Percentiles rank a stretch among this genome's conserved stretches.
phyloP scores from a whole-genome alignment of 2,113 vertebrate species.

The Zosterops borbonicus region DNA sequence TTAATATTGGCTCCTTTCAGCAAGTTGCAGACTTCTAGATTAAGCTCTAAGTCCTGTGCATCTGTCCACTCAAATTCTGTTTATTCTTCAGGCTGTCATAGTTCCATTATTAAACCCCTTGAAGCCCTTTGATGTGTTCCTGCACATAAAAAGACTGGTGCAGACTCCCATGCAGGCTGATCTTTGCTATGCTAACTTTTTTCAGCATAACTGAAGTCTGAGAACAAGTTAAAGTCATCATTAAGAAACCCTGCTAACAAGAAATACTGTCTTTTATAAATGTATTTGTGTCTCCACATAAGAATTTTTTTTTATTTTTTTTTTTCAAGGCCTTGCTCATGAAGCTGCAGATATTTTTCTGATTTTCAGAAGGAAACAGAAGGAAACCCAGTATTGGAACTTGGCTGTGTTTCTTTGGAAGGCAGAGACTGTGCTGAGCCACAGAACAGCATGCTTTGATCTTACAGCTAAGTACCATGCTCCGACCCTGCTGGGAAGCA shows the following conservation, averaged over 20 bases:
- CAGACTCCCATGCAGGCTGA: slow-evolving; percentile 36
- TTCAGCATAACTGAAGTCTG: not conserved
- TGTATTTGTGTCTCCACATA: not conserved
- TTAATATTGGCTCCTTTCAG: slow-evolving; percentile 68
- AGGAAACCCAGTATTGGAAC: not conserved
- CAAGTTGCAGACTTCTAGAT: slow-evolving; percentile 52
- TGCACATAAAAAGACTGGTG: not conserved
- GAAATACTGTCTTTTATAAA: not conserved
- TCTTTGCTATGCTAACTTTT: slow-evolving; percentile 24
- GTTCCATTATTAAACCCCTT: slow-evolving; percentile 57
- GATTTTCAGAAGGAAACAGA: not conserved
- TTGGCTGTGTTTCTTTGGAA: not conserved
- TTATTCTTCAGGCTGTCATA: slow-evolving; percentile 39
- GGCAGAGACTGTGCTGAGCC: not conserved
- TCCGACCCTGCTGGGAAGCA: not conserved
- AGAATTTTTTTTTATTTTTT: not conserved
- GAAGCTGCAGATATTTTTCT: not conserved
- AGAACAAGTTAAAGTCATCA: slow-evolving; percentile 10
- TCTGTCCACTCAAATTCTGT: slow-evolving; percentile 59
- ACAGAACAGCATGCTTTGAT: not conserved
- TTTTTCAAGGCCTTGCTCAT: not conserved
- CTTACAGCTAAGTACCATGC: not conserved
- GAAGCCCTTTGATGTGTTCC: slow-evolving; percentile 46
- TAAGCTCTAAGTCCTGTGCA: slow-evolving; percentile 59
- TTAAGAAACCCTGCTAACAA: not conserved